These are phyloP conservation scores for Pelodytes ibericus DNA, from an alignment of 2,797 vertebrate genomes.

Conservation along the genomic window DNA sequence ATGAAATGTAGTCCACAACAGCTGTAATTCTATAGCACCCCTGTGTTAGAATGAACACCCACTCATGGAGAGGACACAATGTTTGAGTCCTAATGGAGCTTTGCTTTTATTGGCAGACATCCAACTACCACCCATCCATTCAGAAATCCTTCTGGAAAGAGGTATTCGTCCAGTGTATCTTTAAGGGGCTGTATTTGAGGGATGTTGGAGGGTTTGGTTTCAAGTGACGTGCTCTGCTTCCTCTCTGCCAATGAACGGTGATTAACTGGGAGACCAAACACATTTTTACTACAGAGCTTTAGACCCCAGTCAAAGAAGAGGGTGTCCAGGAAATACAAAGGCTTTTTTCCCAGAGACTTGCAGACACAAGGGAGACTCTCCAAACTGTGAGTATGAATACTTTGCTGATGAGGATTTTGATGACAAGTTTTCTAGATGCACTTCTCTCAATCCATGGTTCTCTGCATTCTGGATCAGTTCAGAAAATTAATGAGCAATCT, in stretches of 20 bases:
- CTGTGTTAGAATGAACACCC: constrained; percentile 1
- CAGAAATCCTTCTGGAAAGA: constrained; percentile 31
- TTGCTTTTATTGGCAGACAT: constrained; percentile 24
- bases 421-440: background rate
- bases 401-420: background rate
- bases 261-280: constrained; percentile 60
- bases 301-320: constrained; percentile 36
- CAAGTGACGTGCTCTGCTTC: constrained; percentile 57
- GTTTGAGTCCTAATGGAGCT: constrained; percentile 9
- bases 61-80: constrained; percentile 26
- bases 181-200: constrained; percentile 71
- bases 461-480: background rate
- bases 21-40: too few relatives aligned
- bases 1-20: too few relatives aligned
- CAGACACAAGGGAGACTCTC: constrained; percentile 20
- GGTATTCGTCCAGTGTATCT: constrained; percentile 68
- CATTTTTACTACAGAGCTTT: constrained; percentile 61
- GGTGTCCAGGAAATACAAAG: constrained; percentile 22
- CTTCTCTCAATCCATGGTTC: background rate
- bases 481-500: background rate
- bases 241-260: constrained; percentile 59
- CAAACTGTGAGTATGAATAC: constrained; percentile 59
- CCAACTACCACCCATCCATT: constrained; percentile 36
- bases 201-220: constrained; percentile 51
- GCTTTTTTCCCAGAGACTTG: background rate